Evolutionary conservation across 2,113 vertebrate genomes (phyloP).

Genomic region (Tor tambroides): DNA sequence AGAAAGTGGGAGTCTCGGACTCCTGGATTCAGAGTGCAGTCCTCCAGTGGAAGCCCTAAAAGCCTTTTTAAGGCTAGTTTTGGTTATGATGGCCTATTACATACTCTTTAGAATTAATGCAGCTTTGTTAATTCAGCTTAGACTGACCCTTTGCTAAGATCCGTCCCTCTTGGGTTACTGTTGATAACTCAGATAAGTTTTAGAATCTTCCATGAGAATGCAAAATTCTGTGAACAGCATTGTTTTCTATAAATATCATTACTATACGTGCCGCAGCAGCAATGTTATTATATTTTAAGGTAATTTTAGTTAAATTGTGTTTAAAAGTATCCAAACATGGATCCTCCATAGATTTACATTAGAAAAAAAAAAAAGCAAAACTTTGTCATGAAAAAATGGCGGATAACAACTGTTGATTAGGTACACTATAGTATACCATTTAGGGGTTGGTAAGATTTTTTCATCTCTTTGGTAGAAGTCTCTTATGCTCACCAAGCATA

Average conservation of each 20-base stretch:
- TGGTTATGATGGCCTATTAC: not conserved
- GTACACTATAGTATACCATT: not conserved
- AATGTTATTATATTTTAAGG: too few species aligned
- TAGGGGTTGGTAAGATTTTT: not conserved
- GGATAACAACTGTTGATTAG: not conserved
- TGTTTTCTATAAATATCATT: not conserved
- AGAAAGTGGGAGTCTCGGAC: constrained; percentile 56
- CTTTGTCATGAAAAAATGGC: not conserved
- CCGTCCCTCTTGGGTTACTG: not conserved
- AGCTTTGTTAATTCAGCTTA: not conserved
- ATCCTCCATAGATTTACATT: not conserved
- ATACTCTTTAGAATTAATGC: not conserved
- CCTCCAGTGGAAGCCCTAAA: not conserved
- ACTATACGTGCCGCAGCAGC: not conserved
- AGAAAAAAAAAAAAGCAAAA: not conserved
- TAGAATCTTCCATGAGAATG: not conserved
- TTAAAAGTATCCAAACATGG: not conserved
- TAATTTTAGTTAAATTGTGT: not conserved
- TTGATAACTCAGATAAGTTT: not conserved
- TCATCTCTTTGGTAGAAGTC: not conserved
- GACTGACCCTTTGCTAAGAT: not conserved
- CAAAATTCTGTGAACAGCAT: not conserved
- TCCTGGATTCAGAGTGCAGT: constrained; percentile 61
- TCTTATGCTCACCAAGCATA: not conserved
- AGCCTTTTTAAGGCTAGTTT: not conserved